These are phyloP conservation scores for Dendronephthya gigantea DNA, from an alignment of 64 coral and sea anemone genomes.

Conservation along the genomic window DNA sequence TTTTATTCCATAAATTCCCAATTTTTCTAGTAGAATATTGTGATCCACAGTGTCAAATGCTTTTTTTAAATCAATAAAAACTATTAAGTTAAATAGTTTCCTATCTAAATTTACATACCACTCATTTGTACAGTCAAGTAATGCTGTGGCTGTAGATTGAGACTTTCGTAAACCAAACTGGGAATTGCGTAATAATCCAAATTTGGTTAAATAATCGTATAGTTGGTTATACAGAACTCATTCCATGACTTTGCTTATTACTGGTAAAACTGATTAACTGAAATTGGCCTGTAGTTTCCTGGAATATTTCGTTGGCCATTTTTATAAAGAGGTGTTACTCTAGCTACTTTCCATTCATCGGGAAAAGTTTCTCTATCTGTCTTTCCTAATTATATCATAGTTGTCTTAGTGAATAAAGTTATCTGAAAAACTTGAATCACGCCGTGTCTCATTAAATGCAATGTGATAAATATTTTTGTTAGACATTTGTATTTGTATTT, in stretches of 20 bases:
- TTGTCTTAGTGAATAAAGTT: not conserved
- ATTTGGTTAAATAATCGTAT: too few relatives aligned
- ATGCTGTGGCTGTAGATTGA: conserved; percentile 20
- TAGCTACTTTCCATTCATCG: not conserved
- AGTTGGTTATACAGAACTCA: not conserved
- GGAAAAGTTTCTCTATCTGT: not conserved
- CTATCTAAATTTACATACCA: not conserved
- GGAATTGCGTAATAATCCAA: too few relatives aligned
- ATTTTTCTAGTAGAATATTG: too few relatives aligned
- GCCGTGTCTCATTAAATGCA: not conserved
- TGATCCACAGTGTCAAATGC: conserved; percentile 30
- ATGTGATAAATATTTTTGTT: not conserved
- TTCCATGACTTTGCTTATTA: too few relatives aligned
- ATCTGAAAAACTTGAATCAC: not conserved
- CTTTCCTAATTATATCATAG: conserved; percentile 7
- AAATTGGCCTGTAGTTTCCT: too few relatives aligned
- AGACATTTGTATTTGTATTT: not conserved
- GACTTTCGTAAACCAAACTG: conserved; percentile 40
- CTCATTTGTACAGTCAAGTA: conserved; percentile 22
- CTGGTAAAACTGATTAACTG: too few relatives aligned
- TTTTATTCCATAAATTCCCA: too few relatives aligned
- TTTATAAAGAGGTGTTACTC: not conserved
- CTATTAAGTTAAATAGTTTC: conserved; percentile 1
- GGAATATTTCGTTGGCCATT: too few relatives aligned
- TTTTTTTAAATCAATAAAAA: conserved; percentile 3